A percentile compares a stretch with the other conserved stretches of the same genome.
Conservation (phyloP, 2,113 vertebrate species). For the Hippolais icterina region DNA sequence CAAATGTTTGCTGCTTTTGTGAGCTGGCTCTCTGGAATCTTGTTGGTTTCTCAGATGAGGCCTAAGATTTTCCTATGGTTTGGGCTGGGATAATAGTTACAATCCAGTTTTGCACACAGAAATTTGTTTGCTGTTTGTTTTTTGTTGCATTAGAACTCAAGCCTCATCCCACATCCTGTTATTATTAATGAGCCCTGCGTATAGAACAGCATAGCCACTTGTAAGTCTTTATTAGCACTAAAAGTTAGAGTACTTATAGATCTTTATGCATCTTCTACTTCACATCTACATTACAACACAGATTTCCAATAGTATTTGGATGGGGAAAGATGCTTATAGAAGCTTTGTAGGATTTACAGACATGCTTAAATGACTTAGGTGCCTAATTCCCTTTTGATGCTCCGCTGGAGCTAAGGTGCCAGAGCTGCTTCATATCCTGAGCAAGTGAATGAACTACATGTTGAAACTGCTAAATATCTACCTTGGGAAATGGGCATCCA, state of each 20-base stretch:
- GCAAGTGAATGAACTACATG: neutral
- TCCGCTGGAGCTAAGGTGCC: neutral
- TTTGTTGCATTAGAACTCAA: neutral
- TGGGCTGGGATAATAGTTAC: neutral
- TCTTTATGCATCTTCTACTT: neutral
- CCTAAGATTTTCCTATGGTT: neutral
- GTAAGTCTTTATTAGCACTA: neutral
- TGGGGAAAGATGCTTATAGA: neutral
- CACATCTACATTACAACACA: neutral
- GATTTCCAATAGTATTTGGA: neutral
- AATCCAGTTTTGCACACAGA: neutral
- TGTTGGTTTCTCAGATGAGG: neutral
- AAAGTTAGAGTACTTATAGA: neutral
- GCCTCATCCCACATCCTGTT: neutral
- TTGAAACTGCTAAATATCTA: neutral
- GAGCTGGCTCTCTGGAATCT: neutral
- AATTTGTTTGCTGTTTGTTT: neutral
- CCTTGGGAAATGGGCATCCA: neutral
- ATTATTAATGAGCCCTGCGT: neutral
- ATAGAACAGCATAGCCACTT: neutral
- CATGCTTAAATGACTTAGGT: conserved; percentile 7
- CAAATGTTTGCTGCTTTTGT: neutral
- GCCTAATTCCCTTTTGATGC: neutral
- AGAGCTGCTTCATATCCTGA: neutral
- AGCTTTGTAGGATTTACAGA: conserved; percentile 36